Percentiles rank a stretch among this genome's conserved stretches.
Conservation (phyloP, 2,888 invertebrate genomes). For the Leptopilina syphax region DNA sequence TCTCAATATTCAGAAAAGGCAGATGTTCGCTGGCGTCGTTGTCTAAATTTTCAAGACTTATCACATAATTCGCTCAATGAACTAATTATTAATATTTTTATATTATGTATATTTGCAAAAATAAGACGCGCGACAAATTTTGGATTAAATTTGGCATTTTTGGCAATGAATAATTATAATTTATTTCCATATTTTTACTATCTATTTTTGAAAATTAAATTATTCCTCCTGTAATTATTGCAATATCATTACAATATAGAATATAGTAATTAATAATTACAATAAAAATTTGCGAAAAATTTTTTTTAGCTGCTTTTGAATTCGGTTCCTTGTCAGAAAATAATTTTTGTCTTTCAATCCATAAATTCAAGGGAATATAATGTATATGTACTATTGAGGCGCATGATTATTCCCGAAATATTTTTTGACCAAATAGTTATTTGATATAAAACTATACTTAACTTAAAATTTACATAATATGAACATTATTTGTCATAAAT, state of each 20-base stretch:
- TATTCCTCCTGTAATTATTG: no score
- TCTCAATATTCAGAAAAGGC: constrained; percentile 3
- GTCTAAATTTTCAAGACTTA: constrained; percentile 11
- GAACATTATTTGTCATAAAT: no score
- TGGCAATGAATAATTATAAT: not conserved
- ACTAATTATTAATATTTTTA: not conserved
- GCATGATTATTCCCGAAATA: no score
- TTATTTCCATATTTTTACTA: not conserved
- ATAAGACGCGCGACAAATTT: not conserved
- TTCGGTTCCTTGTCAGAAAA: not conserved
- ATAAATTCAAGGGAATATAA: not conserved
- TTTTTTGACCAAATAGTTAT: no score
- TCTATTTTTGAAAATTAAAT: not conserved
- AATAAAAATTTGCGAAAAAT: constrained; percentile 3
- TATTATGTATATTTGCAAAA: not conserved
- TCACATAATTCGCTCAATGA: constrained; percentile 13
- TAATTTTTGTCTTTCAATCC: not conserved
- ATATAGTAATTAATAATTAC: constrained; percentile 2
- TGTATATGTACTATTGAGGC: not conserved
- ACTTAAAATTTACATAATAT: no score
- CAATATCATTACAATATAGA: no score
- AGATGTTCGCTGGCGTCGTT: constrained; percentile 35
- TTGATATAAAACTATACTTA: no score
- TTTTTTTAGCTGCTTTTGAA: constrained; percentile 15
- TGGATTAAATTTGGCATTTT: constrained; percentile 13